A percentile compares a stretch with the other conserved stretches of the same genome.
These are phyloP conservation scores for Cygnus atratus DNA, from an alignment of 2,113 vertebrate species.

Conservation along the genomic window DNA sequence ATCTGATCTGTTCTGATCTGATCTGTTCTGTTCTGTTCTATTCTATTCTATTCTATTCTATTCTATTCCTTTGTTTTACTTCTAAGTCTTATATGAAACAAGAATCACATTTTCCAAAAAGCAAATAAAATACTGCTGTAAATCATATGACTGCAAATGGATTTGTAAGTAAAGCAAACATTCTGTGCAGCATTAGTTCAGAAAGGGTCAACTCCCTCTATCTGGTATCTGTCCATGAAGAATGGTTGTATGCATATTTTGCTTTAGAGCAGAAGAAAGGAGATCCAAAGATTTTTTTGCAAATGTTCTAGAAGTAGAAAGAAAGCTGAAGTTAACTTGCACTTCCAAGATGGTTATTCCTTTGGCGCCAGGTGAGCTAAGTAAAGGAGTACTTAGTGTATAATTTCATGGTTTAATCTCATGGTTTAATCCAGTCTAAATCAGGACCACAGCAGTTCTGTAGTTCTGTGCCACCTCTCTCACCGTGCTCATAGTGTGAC, in stretches of 20 bases:
- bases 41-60: background rate
- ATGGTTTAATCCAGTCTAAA: background rate
- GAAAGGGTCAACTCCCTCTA: background rate
- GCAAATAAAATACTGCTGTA: background rate
- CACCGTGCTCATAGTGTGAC: rapidly evolving
- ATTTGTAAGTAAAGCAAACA: background rate
- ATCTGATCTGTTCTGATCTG: background rate
- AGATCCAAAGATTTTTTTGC: background rate
- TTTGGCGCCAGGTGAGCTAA: background rate
- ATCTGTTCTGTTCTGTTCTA: background rate
- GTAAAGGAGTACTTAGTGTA: background rate
- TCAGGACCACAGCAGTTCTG: background rate
- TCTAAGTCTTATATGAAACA: background rate
- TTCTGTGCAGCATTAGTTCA: background rate
- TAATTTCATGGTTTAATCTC: background rate
- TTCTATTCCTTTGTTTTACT: background rate
- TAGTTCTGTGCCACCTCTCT: background rate
- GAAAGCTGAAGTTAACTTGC: background rate
- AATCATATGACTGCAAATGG: background rate
- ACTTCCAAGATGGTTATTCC: background rate
- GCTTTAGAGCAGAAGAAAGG: background rate
- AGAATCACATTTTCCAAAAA: background rate
- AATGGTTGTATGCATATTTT: background rate
- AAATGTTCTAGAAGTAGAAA: background rate
- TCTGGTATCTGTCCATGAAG: background rate